These are phyloP conservation scores for Globodera ellingtonae DNA, from an alignment of 1,140 invertebrate species.

Conservation along the genomic window DNA sequence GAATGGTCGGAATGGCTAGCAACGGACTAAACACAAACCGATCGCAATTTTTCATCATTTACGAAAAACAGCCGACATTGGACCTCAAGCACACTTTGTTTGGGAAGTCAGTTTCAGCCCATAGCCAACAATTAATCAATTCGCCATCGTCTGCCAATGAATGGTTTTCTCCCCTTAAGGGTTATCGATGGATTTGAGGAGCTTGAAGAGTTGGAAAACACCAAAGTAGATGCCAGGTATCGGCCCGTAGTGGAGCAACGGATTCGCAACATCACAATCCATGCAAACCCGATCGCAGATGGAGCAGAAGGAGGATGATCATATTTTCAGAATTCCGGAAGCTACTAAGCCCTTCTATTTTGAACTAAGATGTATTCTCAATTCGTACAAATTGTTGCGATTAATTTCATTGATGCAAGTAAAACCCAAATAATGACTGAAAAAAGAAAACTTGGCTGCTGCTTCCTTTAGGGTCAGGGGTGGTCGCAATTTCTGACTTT, in stretches of 20 bases:
- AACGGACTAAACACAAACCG: slow-evolving; percentile 96
- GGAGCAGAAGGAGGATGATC: not conserved
- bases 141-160: not conserved
- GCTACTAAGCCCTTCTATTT: too few species aligned
- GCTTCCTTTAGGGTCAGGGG: too few species aligned
- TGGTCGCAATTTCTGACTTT: too few species aligned
- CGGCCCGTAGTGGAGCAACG: slow-evolving; percentile 60
- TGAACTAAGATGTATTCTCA: too few species aligned
- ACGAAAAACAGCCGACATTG: slow-evolving; percentile 87
- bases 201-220: slow-evolving; percentile 91
- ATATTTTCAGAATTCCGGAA: not conserved
- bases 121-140: not conserved
- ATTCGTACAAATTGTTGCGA: too few species aligned
- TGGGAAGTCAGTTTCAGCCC: slow-evolving; percentile 76
- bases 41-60: slow-evolving; percentile 97
- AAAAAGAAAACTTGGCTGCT: too few species aligned
- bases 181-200: slow-evolving; percentile 95
- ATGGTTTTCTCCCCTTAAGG: slow-evolving; percentile 71
- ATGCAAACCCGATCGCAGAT: slow-evolving; percentile 64
- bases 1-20: slow-evolving; percentile 95
- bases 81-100: slow-evolving; percentile 96
- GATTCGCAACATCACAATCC: slow-evolving; percentile 61
- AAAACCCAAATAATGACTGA: too few species aligned
- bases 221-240: slow-evolving; percentile 73
- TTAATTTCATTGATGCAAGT: too few species aligned